These are phyloP conservation scores for Pachycephus smyrnensis DNA, from an alignment of 2,888 invertebrate genomes.

Conservation along the genomic window DNA sequence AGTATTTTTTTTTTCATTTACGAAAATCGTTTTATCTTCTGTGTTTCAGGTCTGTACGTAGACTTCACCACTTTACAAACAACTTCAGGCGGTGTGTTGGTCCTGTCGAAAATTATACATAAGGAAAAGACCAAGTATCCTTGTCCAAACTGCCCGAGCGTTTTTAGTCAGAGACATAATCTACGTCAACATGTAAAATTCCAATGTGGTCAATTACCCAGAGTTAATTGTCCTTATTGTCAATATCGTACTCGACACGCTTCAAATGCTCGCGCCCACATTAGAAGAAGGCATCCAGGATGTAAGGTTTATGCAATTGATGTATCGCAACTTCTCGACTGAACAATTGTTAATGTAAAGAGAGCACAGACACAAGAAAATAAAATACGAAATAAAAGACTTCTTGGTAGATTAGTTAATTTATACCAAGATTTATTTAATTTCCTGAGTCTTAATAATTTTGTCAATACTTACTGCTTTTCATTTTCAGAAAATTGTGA, in stretches of 20 bases:
- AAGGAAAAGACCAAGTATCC: slow-evolving; percentile 6
- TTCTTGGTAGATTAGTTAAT: not conserved
- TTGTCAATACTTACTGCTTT: not conserved
- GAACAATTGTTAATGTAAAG: not conserved
- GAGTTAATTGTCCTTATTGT: slow-evolving; percentile 36
- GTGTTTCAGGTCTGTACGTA: not conserved
- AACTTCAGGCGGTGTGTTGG: not conserved
- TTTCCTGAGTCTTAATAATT: not conserved
- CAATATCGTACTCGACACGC: slow-evolving; percentile 32
- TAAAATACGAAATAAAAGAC: not conserved
- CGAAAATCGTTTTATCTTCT: not conserved
- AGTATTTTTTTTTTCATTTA: not conserved
- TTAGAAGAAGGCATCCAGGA: slow-evolving; percentile 20
- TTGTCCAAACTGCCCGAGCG: slow-evolving; percentile 34
- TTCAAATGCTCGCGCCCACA: slow-evolving; percentile 26
- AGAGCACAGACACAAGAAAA: not conserved
- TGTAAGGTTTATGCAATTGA: slow-evolving; percentile 37
- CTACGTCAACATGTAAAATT: slow-evolving; percentile 19
- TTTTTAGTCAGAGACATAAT: slow-evolving; percentile 9
- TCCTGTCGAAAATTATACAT: not conserved
- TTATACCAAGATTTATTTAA: not conserved
- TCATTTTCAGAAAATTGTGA: not conserved
- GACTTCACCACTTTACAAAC: not conserved
- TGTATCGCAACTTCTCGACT: slow-evolving; percentile 14
- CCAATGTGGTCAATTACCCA: slow-evolving; percentile 38